phyloP scores from a whole-genome alignment of 2,797 vertebrate species.

The Menidia menidia region DNA sequence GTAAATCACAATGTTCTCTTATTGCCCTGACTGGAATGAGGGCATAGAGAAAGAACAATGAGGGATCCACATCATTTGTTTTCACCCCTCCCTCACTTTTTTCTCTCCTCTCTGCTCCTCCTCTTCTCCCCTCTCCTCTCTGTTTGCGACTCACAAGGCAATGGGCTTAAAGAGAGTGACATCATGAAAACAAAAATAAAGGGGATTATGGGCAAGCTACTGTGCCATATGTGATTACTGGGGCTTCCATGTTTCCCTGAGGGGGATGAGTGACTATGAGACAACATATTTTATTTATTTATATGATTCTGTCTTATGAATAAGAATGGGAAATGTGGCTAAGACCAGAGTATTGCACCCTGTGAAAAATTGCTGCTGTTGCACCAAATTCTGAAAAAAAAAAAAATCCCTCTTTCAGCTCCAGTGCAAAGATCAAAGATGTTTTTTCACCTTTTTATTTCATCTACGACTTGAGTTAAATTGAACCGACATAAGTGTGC shows the following conservation, averaged over 20 bases:
- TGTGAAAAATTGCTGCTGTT: slow-evolving; percentile 27
- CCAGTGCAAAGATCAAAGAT: slow-evolving; percentile 44
- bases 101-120: slow-evolving; percentile 53
- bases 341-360: slow-evolving; percentile 39
- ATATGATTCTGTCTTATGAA: slow-evolving; percentile 71
- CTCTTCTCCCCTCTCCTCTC: slow-evolving; percentile 63
- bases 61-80: slow-evolving; percentile 85
- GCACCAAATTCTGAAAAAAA: slow-evolving; percentile 38
- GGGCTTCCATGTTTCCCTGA: slow-evolving; percentile 73
- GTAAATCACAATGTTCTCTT: slow-evolving; percentile 87
- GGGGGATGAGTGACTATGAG: slow-evolving; percentile 72
- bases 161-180: slow-evolving; percentile 82
- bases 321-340: slow-evolving; percentile 66
- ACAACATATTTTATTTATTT: slow-evolving; percentile 79
- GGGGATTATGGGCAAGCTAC: slow-evolving; percentile 79
- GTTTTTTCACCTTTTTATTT: slow-evolving; percentile 50
- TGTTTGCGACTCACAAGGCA: slow-evolving; percentile 79
- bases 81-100: slow-evolving; percentile 74
- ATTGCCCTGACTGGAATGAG: slow-evolving; percentile 86
- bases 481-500: slow-evolving; percentile 50
- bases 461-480: slow-evolving; percentile 49
- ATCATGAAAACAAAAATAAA: slow-evolving; percentile 86
- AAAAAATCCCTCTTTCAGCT: slow-evolving; percentile 43
- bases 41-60: slow-evolving; percentile 85
- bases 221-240: slow-evolving; percentile 81